Base-by-base conservation (phyloP, 2,797 vertebrate genomes). In the Synanceia verrucosa region DNA sequence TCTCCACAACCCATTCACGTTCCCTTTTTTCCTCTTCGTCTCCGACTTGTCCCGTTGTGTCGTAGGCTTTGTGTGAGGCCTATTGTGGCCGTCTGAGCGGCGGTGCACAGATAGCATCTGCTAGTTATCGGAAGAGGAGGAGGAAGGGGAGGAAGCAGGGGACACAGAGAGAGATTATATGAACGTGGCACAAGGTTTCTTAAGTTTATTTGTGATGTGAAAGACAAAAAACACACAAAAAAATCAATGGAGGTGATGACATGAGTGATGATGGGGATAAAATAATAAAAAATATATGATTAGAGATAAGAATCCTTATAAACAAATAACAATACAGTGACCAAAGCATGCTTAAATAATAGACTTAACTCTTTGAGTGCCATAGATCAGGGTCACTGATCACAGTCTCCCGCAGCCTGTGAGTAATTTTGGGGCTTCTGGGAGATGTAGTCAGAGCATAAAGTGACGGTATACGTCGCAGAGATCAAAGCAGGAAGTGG, bases 11-110 rank as follows among this genome's bases (percentile, higher is more conserved):
- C 65, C 87, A 83, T 86, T 88, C 83, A 88, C 58, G 69, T 60
- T 70, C 36, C 41, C 53, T 80, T 84, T 65, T 77, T 74, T 44
- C 71, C 65, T 86, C 60, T 80, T 74, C 68, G 51, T 86, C 77
- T 84, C 82, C 11, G 63, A 75, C 81, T 84, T 81, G 79, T 89
- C 78, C 79, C 4, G 65, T 81, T 85, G 73, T 84, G 79, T 89
- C 62, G 44, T 61, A 81, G 85, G 78, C 88, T 92, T 91, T 89
- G 87, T 89, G 89, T 86, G 78, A 72, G 82, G 81, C 70, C 86
- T 62, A 83, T 91, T 91, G 89, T 88, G 84, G 81, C 78, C 50
- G 58, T 60, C 72, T 70, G 76, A 86, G 82, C 74, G 33, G 82
- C 75, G 69, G 65, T 43, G 72, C 72, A 75, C 65, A 81, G 90